Percentiles rank a stretch among this genome's conserved stretches.
phyloP scores from a whole-genome alignment of 2,113 vertebrate species.

The Pelusios castaneus region DNA sequence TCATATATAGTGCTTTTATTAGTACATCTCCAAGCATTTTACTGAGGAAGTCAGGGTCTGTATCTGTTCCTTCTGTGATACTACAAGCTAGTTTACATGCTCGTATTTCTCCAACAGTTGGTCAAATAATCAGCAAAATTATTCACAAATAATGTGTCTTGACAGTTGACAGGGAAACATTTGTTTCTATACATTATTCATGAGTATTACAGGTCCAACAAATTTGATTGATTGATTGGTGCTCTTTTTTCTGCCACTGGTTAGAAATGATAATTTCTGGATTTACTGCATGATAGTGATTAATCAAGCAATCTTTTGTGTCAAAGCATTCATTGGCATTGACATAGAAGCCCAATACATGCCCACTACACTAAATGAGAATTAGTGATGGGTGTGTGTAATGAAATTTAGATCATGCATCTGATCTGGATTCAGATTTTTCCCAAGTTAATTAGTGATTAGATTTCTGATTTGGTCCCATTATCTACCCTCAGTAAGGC shows the following conservation, averaged over 20 bases:
- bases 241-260: background rate
- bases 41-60: background rate
- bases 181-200: conserved; percentile 39
- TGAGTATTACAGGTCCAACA: conserved; percentile 26
- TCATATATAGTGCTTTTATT: background rate
- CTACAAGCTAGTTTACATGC: background rate
- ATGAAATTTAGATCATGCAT: background rate
- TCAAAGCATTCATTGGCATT: background rate
- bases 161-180: conserved; percentile 16
- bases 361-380: background rate
- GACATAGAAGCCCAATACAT: background rate
- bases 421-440: background rate
- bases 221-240: background rate
- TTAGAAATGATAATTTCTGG: conserved; percentile 13
- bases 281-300: background rate
- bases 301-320: background rate
- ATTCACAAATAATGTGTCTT: conserved; percentile 26
- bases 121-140: conserved; percentile 32
- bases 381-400: background rate
- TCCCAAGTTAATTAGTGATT: background rate
- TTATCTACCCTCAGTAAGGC: background rate
- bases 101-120: conserved; percentile 15
- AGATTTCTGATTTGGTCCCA: background rate
- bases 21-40: background rate
- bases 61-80: background rate